Evolutionary conservation across 1,140 invertebrate genomes (phyloP), one percentile per base, ranked within the genome.

Genomic region (Procambarus virginalis): DNA sequence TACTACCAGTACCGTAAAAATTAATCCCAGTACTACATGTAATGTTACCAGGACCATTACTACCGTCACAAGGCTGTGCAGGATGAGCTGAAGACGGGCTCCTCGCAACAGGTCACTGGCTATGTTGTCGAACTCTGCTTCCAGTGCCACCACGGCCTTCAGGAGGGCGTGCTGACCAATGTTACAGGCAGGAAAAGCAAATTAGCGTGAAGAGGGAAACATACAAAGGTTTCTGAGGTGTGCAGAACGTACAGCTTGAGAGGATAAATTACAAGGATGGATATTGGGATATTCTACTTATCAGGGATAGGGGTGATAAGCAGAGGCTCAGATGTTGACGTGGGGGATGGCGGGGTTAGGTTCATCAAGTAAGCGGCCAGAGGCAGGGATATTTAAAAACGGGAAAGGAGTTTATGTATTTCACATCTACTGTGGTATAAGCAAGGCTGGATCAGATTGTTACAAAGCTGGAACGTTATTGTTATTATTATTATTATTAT

Each of bases 51-150:
- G 22, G n/a, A 34, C n/a, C 22, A 73, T 22, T 73, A 75, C 88
- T 89, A 89, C 88, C 88, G 82, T 89, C 20, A 89, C 88, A 51
- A 89, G 60, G 81, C 79, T 73, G 88, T 84, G 81, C 58, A 89
- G 73, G 88, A 48, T 60, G 55, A 89, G 73, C 10, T 84, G 88
- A 10, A 89, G 80, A 45, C 88, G 88, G 58, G 60, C 48, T 48
- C 88, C 88, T 51, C 60, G 45, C 88, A 89, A 75, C 22, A 89
- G 88, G 60, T 89, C 88, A 78, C 80, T 84, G 80, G 75, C 82
- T 84, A 84, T 78, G 81, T 14, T 22, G 73, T 84, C 88, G 70
- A 89, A 83, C 81, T 89, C 88, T 45, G 58, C 51, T 34, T 89
- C 88, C 76, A 84, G 73, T 17, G 46, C 75, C 82, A 84, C 60